Conservation (phyloP, 2,888 invertebrate species). For the Polymixis lichenea region DNA sequence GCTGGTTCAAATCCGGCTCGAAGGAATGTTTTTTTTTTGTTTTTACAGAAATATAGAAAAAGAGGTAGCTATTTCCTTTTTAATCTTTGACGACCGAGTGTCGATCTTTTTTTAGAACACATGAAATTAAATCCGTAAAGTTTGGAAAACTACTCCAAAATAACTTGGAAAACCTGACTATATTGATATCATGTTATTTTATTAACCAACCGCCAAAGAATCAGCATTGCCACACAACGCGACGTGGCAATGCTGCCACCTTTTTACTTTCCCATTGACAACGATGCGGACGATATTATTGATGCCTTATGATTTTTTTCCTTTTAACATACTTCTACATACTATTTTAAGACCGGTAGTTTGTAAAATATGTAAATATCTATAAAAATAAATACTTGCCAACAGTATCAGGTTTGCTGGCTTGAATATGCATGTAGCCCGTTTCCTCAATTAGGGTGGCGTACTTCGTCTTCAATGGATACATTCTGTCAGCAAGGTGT, state of each 20-base stretch:
- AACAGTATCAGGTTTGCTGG: slow-evolving; percentile 96
- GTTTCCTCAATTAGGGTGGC: slow-evolving; percentile 71
- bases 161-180: neutral
- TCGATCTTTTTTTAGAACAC: neutral
- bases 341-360: too few species aligned
- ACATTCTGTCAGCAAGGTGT: slow-evolving; percentile 74
- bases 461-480: slow-evolving; percentile 72
- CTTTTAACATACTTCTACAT: neutral
- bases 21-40: slow-evolving; percentile 82
- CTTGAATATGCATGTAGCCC: slow-evolving; percentile 93
- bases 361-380: too few species aligned
- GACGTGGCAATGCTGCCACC: too few species aligned
- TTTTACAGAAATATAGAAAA: neutral
- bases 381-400: slow-evolving; percentile 63
- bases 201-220: too few species aligned
- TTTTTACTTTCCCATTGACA: too few species aligned
- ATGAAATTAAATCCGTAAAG: neutral
- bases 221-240: too few species aligned
- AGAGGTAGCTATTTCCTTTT: too few species aligned
- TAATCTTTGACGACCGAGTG: too few species aligned
- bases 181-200: neutral
- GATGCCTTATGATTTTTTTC: too few species aligned
- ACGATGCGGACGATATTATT: too few species aligned
- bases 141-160: neutral
- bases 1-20: slow-evolving; percentile 93